phyloP scores from a whole-genome alignment of 2,888 invertebrate genomes.

The Ashinkailepas kermadecensis region DNA sequence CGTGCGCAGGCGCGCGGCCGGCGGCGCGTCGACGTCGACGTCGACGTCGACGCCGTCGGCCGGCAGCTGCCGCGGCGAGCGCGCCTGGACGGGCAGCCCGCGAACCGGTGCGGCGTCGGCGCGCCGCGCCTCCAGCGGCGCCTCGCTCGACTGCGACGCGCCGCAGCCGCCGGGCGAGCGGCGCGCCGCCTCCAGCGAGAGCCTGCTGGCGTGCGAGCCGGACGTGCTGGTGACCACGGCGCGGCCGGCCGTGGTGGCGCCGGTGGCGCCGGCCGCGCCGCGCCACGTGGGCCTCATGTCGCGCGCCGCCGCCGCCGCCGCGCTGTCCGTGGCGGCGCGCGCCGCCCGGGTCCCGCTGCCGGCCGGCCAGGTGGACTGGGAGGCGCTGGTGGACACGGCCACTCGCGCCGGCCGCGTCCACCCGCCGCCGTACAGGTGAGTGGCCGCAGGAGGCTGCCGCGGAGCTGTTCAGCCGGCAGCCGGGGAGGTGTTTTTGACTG shows the following conservation, averaged over 20 bases:
- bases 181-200: too few relatives aligned
- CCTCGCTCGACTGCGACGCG: background rate
- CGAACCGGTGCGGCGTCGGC: background rate
- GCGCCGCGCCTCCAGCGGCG: background rate
- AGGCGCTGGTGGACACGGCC: conserved; percentile 68
- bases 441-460: too few relatives aligned
- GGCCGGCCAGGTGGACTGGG: conserved; percentile 70
- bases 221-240: background rate
- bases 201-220: background rate
- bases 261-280: background rate
- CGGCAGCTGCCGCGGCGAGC: too few relatives aligned
- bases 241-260: background rate
- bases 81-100: background rate
- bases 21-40: background rate
- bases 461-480: too few relatives aligned
- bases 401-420: conserved; percentile 53
- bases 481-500: too few relatives aligned
- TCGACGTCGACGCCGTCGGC: background rate
- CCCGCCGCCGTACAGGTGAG: background rate
- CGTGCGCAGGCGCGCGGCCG: background rate
- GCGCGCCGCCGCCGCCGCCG: background rate
- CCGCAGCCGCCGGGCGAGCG: background rate
- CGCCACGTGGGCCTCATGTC: background rate
- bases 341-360: conserved; percentile 44
- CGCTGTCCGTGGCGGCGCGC: too few relatives aligned